Conservation (phyloP, 2,113 vertebrate species). For the Circaetus cinerascens region DNA sequence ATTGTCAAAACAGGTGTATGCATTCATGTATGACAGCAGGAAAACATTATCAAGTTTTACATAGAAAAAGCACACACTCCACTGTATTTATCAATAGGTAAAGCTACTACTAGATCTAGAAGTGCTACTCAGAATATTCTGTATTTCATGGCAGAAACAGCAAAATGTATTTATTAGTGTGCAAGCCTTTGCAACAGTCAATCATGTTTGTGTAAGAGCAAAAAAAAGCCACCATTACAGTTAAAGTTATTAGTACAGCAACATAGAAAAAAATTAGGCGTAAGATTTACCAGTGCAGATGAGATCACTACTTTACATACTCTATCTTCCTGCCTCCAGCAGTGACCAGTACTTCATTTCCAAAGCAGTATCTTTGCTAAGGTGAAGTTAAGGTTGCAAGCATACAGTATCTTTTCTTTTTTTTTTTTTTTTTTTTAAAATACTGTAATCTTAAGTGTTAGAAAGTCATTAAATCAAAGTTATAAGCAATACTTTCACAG, state of each 20-base stretch:
- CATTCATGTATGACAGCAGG: background rate
- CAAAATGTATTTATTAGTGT: background rate
- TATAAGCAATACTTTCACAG: background rate
- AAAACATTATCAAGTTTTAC: background rate
- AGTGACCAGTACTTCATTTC: background rate
- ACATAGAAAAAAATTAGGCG: background rate
- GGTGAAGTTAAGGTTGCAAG: slow-evolving; percentile 30
- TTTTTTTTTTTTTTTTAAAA: background rate
- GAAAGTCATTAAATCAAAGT: background rate
- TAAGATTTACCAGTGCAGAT: slow-evolving; percentile 51
- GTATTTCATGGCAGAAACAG: background rate
- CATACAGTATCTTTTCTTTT: background rate
- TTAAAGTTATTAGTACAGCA: background rate
- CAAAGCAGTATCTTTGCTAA: background rate
- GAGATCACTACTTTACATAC: slow-evolving; percentile 29
- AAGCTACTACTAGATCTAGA: background rate
- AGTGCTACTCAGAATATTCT: background rate
- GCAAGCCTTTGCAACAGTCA: background rate
- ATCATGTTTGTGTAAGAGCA: background rate
- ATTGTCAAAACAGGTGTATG: background rate
- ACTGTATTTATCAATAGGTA: background rate
- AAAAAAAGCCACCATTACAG: background rate
- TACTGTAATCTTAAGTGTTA: background rate
- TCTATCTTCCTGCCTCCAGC: slow-evolving; percentile 25
- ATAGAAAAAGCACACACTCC: background rate